Percentiles rank a stretch among this genome's conserved stretches.
Conservation (phyloP, 2,888 invertebrate genomes). For the Thera obeliscata region DNA sequence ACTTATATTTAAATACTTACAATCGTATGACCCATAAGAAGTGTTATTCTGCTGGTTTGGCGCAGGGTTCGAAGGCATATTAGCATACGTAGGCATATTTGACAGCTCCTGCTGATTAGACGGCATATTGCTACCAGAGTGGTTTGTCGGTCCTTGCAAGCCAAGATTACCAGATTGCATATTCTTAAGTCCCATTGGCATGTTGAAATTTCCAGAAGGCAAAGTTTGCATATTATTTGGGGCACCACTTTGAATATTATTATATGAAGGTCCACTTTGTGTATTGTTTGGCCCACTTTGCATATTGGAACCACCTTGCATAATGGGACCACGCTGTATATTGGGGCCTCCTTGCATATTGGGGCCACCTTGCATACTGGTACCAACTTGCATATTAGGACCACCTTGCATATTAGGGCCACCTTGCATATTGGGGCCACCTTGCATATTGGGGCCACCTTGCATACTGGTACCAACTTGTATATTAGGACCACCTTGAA, state of each 20-base stretch:
- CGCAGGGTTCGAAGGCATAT: conserved; percentile 1
- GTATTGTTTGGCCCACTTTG: not conserved
- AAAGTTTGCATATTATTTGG: conserved; percentile 9
- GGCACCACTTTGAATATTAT: conserved; percentile 18
- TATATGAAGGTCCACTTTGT: conserved; percentile 2
- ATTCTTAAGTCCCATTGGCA: conserved; percentile 8
- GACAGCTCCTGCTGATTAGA: conserved; percentile 3
- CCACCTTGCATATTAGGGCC: conserved; percentile 7
- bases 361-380: conserved; percentile 6
- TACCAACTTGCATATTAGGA: conserved; percentile 2
- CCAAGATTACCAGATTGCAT: conserved; percentile 8
- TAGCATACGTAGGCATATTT: conserved; percentile 10
- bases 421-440: conserved; percentile 9
- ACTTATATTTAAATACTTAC: conserved; percentile 3
- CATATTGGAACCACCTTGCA: conserved; percentile 15
- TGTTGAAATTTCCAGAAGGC: conserved; percentile 2
- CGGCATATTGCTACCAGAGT: not conserved
- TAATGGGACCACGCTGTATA: conserved; percentile 3
- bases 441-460: conserved; percentile 10
- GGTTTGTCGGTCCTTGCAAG: not conserved
- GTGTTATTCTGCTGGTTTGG: conserved; percentile 5
- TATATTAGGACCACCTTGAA: conserved; percentile 4
- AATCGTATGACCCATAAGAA: conserved; percentile 3
- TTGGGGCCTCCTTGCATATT: conserved; percentile 9
- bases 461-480: conserved; percentile 14